Evolutionary conservation across 2,113 vertebrate genomes (phyloP), one percentile per base, ranked within the genome.

Genomic region (Ondatra zibethicus): DNA sequence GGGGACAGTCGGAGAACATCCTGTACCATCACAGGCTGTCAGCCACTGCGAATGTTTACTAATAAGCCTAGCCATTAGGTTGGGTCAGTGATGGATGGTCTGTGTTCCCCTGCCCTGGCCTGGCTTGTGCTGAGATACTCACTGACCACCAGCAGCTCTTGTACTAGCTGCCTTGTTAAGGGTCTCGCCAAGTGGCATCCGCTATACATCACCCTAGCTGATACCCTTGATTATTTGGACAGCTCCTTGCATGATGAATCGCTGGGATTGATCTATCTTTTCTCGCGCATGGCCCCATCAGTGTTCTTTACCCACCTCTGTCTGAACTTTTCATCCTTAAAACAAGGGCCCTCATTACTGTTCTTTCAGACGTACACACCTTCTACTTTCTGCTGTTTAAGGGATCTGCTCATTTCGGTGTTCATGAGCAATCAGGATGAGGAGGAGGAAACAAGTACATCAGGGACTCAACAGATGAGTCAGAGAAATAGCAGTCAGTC

Each of bases 161-260:
- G 96, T 95, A 94, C 98, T 95, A 96, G 94, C 97, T 97, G 97
- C 98, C 98, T 98, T 98, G 98, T 99, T 99, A 98, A 98, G 98
- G 98, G 98, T 98, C 98, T 97, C 97, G 73, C 97, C 93, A 81
- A 93, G 98, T 98, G 99, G 99, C 99, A 98, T 98, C 97, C 97
- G 96, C 98, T 97, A 98, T 99, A 98, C 96, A 99, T 99, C 99
- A 99, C 97, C 97, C 98, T 84, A 97, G 97, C 98, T 98, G 98
- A 98, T 97, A 98, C 97, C 98, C 98, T 98, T 98, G 98, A 98
- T 98, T 99, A 98, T 98, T 97, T 98, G 97, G 98, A 98, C 98
- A 98, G 98, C 97, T 97, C 97, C 78, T 97, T 98, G 98, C 98
- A 97, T 98, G 98, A 98, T 98, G 97, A 97, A 98, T 98, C 66